Evolutionary conservation across 2,888 invertebrate genomes (phyloP).

Genomic region (Heliconius hortense): DNA sequence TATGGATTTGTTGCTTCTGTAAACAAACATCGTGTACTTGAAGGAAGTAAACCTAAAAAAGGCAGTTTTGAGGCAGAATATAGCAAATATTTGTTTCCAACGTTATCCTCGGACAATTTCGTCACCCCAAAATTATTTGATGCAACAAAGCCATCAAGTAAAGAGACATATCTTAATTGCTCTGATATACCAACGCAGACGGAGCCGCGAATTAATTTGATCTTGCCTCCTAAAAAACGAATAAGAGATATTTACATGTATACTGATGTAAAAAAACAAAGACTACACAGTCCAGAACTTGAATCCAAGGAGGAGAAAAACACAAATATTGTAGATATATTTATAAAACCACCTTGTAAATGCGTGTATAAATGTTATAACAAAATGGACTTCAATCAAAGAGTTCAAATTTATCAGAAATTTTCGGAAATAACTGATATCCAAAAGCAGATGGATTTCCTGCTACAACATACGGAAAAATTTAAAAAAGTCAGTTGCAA

Average conservation of each 20-base stretch:
- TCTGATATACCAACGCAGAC: background rate
- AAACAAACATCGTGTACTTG: too few species aligned
- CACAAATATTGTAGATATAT: background rate
- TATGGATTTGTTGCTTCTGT: background rate
- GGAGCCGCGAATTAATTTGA: slow-evolving; percentile 13
- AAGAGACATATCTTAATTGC: background rate
- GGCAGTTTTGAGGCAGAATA: slow-evolving; percentile 2
- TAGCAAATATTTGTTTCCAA: background rate
- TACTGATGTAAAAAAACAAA: slow-evolving; percentile 5
- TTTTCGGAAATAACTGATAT: background rate
- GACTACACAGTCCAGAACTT: background rate
- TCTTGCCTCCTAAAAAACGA: slow-evolving; percentile 21
- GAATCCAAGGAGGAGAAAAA: background rate
- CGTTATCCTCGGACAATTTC: background rate
- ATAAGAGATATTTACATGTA: background rate
- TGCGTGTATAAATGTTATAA: slow-evolving; percentile 12
- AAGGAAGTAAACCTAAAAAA: background rate
- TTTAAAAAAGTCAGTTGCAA: background rate
- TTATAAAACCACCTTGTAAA: slow-evolving; percentile 11
- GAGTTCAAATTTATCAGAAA: background rate
- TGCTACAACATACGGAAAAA: slow-evolving; percentile 10
- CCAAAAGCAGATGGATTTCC: slow-evolving; percentile 11
- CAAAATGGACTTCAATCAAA: slow-evolving; percentile 9
- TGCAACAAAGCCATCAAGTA: background rate
- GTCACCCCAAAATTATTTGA: background rate